Evolutionary conservation across 2,797 vertebrate species (phyloP).

Genomic region (Geotria australis): DNA sequence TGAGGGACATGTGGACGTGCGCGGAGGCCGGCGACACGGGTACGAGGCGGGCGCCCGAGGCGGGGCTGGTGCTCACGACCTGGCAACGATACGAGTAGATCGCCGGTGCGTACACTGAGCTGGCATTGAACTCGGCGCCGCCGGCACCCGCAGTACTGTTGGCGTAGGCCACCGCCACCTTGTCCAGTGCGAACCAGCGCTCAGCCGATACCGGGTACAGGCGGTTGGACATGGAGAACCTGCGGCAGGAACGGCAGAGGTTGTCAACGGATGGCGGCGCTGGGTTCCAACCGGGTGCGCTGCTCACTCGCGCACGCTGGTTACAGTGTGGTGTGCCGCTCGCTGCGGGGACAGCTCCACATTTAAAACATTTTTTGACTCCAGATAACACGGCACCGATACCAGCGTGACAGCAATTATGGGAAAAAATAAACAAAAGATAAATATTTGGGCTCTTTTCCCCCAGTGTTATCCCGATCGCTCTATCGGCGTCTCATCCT

Average conservation of each 20-base stretch:
- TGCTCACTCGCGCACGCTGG: no score
- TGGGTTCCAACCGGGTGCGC: no score
- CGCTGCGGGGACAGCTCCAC: no score
- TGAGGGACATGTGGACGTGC: not conserved
- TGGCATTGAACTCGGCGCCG: not conserved
- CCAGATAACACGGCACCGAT: no score
- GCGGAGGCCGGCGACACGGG: not conserved
- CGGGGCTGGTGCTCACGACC: not conserved
- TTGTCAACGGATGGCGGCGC: not conserved
- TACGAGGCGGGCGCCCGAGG: not conserved
- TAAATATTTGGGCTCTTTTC: no score
- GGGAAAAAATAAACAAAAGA: no score
- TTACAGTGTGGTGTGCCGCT: no score
- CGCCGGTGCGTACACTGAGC: not conserved
- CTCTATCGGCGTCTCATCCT: no score
- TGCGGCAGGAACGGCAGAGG: not conserved
- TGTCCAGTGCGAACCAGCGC: not conserved
- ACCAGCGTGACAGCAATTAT: no score
- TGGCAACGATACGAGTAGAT: not conserved
- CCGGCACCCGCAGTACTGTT: not conserved
- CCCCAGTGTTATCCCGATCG: no score
- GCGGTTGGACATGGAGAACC: not conserved
- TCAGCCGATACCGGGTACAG: not conserved
- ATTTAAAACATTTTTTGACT: no score
- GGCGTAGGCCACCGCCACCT: not conserved